phyloP scores from a whole-genome alignment of 2,888 invertebrate genomes.

The Clusia tigrina region DNA sequence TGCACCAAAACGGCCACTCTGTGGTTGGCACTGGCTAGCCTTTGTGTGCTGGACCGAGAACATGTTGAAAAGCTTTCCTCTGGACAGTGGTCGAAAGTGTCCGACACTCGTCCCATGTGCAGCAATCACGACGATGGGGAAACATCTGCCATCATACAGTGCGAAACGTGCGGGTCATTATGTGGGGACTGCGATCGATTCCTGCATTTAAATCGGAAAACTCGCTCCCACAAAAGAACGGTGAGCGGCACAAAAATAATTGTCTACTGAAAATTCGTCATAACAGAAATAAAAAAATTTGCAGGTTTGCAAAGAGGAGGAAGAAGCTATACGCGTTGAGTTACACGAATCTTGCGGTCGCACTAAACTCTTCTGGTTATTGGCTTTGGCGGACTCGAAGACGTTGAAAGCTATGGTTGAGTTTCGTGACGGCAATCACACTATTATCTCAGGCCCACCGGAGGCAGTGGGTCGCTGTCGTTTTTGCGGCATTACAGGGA shows the following conservation, averaged over 20 bases:
- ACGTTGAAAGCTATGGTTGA: slow-evolving; percentile 91
- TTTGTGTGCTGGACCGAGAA: slow-evolving; percentile 91
- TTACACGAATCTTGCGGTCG: slow-evolving; percentile 97
- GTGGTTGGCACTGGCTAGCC: slow-evolving; percentile 92
- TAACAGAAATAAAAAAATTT: neutral
- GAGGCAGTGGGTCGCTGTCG: slow-evolving; percentile 80
- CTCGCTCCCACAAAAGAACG: slow-evolving; percentile 80
- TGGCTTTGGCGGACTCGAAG: slow-evolving; percentile 90
- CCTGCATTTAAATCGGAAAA: slow-evolving; percentile 88
- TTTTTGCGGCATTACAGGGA: slow-evolving; percentile 88
- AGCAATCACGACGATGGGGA: slow-evolving; percentile 96
- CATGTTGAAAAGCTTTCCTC: slow-evolving; percentile 84
- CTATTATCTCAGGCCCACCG: slow-evolving; percentile 64
- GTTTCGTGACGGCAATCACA: slow-evolving; percentile 78
- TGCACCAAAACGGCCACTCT: slow-evolving; percentile 85
- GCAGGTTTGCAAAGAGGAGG: slow-evolving; percentile 86
- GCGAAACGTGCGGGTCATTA: slow-evolving; percentile 88
- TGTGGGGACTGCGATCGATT: slow-evolving; percentile 97
- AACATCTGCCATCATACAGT: slow-evolving; percentile 91
- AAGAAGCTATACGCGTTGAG: slow-evolving; percentile 94
- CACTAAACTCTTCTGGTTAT: slow-evolving; percentile 93
- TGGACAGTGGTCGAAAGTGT: slow-evolving; percentile 77
- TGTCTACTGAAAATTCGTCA: neutral
- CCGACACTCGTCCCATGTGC: slow-evolving; percentile 79
- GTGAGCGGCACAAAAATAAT: slow-evolving; percentile 40